Conservation (phyloP, 2,888 invertebrate species). For the Cremastobaeus sp. region DNA sequence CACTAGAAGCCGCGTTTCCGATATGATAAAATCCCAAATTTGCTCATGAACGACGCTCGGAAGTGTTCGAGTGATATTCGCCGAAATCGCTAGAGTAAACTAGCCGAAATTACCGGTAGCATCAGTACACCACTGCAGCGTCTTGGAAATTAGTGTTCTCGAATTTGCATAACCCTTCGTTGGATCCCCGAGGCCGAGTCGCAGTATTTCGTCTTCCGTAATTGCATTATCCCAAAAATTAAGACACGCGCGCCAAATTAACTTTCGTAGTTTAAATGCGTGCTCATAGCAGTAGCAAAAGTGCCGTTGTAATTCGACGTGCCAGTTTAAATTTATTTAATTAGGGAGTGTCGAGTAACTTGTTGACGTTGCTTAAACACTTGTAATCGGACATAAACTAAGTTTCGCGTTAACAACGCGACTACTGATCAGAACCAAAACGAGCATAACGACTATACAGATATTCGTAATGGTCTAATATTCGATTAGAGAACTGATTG, state of each 20-base stretch:
- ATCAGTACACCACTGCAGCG: conserved; percentile 3
- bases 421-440: too few species aligned
- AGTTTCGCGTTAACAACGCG: too few species aligned
- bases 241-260: not conserved
- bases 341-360: too few species aligned
- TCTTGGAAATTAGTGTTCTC: conserved; percentile 7
- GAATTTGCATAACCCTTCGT: conserved; percentile 15
- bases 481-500: too few species aligned
- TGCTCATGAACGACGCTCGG: conserved; percentile 16
- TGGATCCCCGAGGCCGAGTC: not conserved
- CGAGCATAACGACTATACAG: too few species aligned
- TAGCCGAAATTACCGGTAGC: conserved; percentile 30
- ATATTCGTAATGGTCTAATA: too few species aligned
- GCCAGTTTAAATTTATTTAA: conserved; percentile 8
- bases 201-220: conserved; percentile 6
- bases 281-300: not conserved
- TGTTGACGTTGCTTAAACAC: conserved; percentile 28
- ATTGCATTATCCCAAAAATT: conserved; percentile 3
- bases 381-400: conserved; percentile 10
- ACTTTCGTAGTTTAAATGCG: not conserved
- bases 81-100: conserved; percentile 13
- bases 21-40: conserved; percentile 11
- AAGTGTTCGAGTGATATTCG: too few species aligned
- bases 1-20: conserved; percentile 11
- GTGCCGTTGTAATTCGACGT: not conserved